phyloP scores from a whole-genome alignment of 92 coral and sea anemone genomes.

The Epizoanthus illoricatus region DNA sequence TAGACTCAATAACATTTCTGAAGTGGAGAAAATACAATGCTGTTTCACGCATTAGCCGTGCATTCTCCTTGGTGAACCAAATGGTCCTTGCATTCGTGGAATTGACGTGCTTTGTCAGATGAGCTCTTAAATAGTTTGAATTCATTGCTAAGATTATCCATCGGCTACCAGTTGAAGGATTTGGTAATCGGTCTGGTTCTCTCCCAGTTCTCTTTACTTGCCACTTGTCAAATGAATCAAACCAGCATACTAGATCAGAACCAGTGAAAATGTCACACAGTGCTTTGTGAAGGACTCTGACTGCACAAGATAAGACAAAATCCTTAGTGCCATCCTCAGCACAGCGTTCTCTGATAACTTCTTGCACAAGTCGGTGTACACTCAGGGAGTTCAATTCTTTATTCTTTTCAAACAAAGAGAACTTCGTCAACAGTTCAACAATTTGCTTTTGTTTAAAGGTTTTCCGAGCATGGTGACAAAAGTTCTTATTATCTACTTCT shows the following conservation, averaged over 20 bases:
- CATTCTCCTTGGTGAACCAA: constrained; percentile 12
- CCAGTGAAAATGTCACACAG: constrained; percentile 34
- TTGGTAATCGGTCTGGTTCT: neutral
- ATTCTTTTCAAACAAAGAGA: constrained; percentile 27
- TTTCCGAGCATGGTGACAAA: neutral
- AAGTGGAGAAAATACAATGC: constrained; percentile 9
- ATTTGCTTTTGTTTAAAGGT: constrained; percentile 11
- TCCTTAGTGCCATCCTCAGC: constrained; percentile 7
- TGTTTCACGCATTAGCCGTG: constrained; percentile 26
- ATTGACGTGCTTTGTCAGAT: neutral
- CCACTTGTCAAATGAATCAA: neutral
- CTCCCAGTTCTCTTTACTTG: neutral
- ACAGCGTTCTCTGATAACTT: constrained; percentile 22
- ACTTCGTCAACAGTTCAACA: constrained; percentile 21
- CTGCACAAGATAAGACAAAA: constrained; percentile 16
- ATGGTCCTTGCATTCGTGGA: neutral
- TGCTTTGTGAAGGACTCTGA: constrained; percentile 26
- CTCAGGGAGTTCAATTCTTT: neutral
- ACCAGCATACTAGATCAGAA: constrained; percentile 10
- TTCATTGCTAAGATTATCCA: constrained; percentile 16
- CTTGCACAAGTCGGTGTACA: constrained; percentile 51
- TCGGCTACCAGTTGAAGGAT: neutral
- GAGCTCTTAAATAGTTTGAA: neutral
- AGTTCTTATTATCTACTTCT: constrained; percentile 6
- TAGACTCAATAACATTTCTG: neutral